Evolutionary conservation across 2,888 invertebrate genomes (phyloP).

Genomic region (Orthosia gracilis): DNA sequence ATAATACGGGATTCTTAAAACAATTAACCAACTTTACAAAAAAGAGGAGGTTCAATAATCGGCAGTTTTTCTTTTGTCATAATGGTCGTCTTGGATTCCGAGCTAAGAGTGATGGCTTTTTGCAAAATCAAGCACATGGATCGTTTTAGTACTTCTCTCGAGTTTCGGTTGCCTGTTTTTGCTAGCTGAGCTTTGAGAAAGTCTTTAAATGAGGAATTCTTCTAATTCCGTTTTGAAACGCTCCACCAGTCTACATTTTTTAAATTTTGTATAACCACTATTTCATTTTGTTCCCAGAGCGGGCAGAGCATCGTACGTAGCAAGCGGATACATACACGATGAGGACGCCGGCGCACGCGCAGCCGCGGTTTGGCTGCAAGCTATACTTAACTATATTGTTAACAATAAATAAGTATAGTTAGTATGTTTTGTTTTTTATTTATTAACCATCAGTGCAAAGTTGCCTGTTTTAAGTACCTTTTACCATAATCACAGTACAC

Average conservation of each 20-base stretch:
- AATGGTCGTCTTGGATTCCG: no score
- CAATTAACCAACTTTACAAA: no score
- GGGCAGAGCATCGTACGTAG: constrained; percentile 94
- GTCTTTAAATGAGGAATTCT: no score
- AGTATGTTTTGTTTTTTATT: constrained; percentile 17
- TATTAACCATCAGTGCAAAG: not conserved
- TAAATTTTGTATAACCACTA: not conserved
- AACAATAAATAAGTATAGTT: constrained; percentile 57
- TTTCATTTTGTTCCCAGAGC: constrained; percentile 83
- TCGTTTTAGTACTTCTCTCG: no score
- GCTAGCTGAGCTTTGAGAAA: no score
- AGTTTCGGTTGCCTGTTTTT: no score
- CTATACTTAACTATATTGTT: constrained; percentile 80
- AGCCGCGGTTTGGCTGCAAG: constrained; percentile 92
- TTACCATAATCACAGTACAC: no score
- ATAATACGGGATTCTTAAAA: no score
- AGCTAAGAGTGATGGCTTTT: no score
- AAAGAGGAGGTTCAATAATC: no score
- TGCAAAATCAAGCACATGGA: no score
- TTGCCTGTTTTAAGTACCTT: not conserved
- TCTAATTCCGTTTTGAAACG: not conserved
- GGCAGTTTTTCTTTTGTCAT: no score
- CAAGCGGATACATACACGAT: constrained; percentile 84
- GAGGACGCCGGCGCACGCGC: constrained; percentile 94
- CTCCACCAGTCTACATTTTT: not conserved